Conservation (phyloP, 2,113 vertebrate genomes). For the human (Homo sapiens) region GRCh38 chr12:40303501-40304000, state of each 20-base stretch:
- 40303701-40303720: not conserved
- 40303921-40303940: conserved; percentile 31
- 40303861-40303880: not conserved
- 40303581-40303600: not conserved
- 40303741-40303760: not conserved
- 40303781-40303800: not conserved
- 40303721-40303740: not conserved
- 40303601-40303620: not conserved
- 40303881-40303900: not conserved
- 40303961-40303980: conserved; percentile 94
- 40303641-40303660: not conserved
- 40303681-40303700: not conserved
- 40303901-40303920: not conserved
- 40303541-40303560: not conserved
- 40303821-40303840: not conserved
- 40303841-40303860: not conserved
- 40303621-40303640: not conserved
- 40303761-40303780: not conserved
- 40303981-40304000: conserved; percentile 87
- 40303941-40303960: conserved; percentile 89
- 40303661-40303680: not conserved
- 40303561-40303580: not conserved
- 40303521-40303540: no score
- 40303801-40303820: not conserved
- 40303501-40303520: not conserved